These are phyloP conservation scores for Sinohyriopsis cumingii DNA, from an alignment of 2,888 invertebrate species.

Conservation along the genomic window DNA sequence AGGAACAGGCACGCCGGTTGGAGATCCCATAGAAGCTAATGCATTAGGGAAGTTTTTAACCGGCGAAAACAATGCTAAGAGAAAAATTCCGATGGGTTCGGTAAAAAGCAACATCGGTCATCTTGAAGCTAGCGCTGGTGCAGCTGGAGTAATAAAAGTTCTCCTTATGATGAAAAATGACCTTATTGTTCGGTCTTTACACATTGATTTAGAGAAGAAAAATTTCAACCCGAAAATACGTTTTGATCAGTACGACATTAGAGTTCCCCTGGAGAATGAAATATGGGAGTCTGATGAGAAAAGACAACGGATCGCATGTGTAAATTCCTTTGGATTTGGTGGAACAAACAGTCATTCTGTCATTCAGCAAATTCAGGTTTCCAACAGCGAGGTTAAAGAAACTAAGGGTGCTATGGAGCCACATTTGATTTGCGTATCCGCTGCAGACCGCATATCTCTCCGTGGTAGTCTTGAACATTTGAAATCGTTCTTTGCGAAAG, in stretches of 20 bases:
- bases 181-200: conserved; percentile 45
- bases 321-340: conserved; percentile 53
- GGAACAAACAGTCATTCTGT: conserved; percentile 50
- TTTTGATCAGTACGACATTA: conserved; percentile 22
- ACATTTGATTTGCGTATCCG: conserved; percentile 21
- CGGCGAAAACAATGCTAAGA: neutral
- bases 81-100: conserved; percentile 36
- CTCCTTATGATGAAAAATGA: conserved; percentile 47
- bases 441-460: conserved; percentile 5
- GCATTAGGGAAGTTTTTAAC: conserved; percentile 39
- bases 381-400: neutral
- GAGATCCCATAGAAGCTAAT: conserved; percentile 52
- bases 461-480: conserved; percentile 1
- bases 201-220: conserved; percentile 15
- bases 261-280: conserved; percentile 15
- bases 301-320: conserved; percentile 20
- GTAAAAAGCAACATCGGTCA: conserved; percentile 53
- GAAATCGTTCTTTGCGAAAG: conserved; percentile 2
- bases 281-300: conserved; percentile 20
- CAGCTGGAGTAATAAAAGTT: conserved; percentile 49
- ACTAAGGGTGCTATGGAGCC: neutral
- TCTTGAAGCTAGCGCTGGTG: conserved; percentile 45
- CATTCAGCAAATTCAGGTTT: conserved; percentile 10
- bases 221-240: conserved; percentile 35
- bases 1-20: conserved; percentile 56